Conservation (phyloP, 2,113 vertebrate genomes). For the Tychaedon coryphoeus region DNA sequence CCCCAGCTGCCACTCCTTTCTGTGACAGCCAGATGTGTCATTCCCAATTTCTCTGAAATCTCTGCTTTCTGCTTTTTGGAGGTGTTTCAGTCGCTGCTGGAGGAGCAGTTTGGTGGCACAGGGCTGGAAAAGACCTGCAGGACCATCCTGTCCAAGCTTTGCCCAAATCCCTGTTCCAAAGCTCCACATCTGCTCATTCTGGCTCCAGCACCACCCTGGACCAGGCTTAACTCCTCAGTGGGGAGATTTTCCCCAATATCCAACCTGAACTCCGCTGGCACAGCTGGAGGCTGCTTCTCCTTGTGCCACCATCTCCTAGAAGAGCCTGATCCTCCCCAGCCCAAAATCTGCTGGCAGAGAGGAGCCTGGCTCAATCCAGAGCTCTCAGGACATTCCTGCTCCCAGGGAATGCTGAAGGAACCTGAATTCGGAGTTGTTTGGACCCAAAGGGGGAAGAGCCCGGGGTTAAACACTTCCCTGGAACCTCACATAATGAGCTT, state of each 20-base stretch:
- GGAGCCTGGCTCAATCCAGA: background rate
- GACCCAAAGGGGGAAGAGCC: background rate
- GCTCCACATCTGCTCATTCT: background rate
- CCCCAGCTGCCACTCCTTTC: background rate
- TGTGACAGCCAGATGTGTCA: fast-evolving
- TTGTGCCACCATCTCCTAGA: background rate
- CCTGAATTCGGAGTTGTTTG: background rate
- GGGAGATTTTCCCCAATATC: background rate
- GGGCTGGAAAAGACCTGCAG: background rate
- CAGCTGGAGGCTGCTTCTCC: background rate
- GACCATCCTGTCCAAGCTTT: background rate
- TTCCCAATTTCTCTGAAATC: fast-evolving
- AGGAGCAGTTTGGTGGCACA: background rate
- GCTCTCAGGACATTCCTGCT: background rate
- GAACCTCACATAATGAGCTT: background rate
- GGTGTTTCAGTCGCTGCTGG: background rate
- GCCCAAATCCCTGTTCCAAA: background rate
- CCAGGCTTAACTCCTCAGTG: background rate
- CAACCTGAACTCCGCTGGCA: background rate
- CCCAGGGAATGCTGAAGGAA: background rate
- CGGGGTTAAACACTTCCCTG: background rate
- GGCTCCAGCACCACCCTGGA: background rate
- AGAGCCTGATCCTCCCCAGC: background rate
- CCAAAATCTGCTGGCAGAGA: background rate
- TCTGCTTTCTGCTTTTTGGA: background rate